Evolutionary conservation across 2,797 vertebrate species (phyloP), one percentile per base, ranked within the genome.

Genomic region (Salarias fasciatus): DNA sequence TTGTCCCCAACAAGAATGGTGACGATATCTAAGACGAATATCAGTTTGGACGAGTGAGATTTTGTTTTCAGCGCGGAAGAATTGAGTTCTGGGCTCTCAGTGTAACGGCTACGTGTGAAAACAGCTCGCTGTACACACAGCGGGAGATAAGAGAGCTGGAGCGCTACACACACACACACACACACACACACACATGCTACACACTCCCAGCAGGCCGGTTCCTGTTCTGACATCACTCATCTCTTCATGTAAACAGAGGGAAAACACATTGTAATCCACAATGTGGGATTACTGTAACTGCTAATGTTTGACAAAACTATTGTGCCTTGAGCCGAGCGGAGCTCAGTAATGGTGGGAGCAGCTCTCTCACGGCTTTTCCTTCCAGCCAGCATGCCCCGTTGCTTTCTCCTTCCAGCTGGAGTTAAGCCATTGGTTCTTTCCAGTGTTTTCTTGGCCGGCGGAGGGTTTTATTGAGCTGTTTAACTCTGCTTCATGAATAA

Each of bases 351-450:
- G 40, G 48, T 43, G 64, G 69, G 50, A 58, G 57, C 56, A 3
- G 44, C 55, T 64, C 33, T 53, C 13, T 44, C 11, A 1, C 15
- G 35, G 41, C 53, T 41, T 58, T 71, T 33, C 57, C 38, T 33
- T 38, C 48, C 4, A 30, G 7, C 13, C 42, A 38, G 5, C 45
- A 50, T 7, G 24, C 36, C 10, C 47, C 18, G 37, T 30, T 43
- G 37, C 56, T 57, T 56, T 54, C 40, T 68, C 68, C 31, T 47
- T 65, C 31, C 53, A 70, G 53, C 47, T 48, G 43, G 52, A 56
- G 52, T 24, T 29, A 11, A 10, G 59, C 28, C 47, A 57, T n/a
- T 6, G 5, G 64, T 6, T 11, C 3, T 5, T 51, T 13, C 52
- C 5, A 37, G 11, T 9, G 11, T 38, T 42, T 57, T 9, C 30